Percentiles rank a stretch among this genome's conserved stretches.
Evolutionary conservation across 2,113 vertebrate species (phyloP).

Genomic region (Xenopus laevis): DNA sequence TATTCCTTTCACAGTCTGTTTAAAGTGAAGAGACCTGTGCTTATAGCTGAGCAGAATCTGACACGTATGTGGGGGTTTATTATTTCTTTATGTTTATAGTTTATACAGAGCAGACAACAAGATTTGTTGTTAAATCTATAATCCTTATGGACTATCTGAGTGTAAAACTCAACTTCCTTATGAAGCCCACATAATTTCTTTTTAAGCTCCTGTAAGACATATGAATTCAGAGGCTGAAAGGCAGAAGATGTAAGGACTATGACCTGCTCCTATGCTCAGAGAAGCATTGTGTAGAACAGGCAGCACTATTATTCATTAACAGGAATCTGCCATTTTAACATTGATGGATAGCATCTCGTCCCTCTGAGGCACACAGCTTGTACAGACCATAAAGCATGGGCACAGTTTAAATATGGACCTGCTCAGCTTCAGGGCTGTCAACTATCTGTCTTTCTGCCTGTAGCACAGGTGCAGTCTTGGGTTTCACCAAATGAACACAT

Average conservation of each 20-base stretch:
- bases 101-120: no score
- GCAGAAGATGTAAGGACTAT: constrained; percentile 15
- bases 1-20: no score
- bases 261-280: constrained; percentile 2
- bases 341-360: constrained; percentile 80
- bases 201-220: background rate
- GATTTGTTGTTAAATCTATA: background rate
- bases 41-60: no score
- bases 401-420: constrained; percentile 93
- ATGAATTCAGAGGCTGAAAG: background rate
- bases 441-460: constrained; percentile 75
- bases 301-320: constrained; percentile 83
- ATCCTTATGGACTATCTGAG: no score
- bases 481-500: constrained; percentile 64
- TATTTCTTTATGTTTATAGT: no score
- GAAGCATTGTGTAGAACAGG: constrained; percentile 35
- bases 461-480: constrained; percentile 55
- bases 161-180: background rate
- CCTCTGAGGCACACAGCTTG: constrained; percentile 69
- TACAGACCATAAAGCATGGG: constrained; percentile 87
- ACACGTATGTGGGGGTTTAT: no score
- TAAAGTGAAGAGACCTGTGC: no score
- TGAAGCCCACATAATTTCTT: background rate
- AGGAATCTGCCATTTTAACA: constrained; percentile 90
- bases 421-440: constrained; percentile 72